phyloP scores from a whole-genome alignment of 2,797 vertebrate species.

The Choloepus didactylus region DNA sequence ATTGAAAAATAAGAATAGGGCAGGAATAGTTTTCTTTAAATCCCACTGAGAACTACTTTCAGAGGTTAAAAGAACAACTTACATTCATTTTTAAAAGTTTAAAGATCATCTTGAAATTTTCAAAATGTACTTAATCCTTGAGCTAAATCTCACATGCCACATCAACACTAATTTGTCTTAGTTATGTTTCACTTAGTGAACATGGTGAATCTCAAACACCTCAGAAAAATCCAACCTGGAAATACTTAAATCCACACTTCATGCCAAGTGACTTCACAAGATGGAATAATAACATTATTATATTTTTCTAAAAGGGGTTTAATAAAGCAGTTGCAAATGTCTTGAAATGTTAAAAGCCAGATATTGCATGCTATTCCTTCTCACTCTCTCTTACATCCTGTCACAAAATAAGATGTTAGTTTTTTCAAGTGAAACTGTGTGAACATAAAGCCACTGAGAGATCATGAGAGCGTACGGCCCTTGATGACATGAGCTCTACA shows the following conservation, averaged over 20 bases:
- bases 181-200: slow-evolving; percentile 48
- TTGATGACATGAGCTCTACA: slow-evolving; percentile 58
- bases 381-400: slow-evolving; percentile 23
- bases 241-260: slow-evolving; percentile 52
- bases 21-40: background rate
- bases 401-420: slow-evolving; percentile 56
- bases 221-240: background rate
- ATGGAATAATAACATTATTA: slow-evolving; percentile 65
- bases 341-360: slow-evolving; percentile 61
- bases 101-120: slow-evolving; percentile 16
- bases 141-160: slow-evolving; percentile 47
- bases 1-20: background rate
- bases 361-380: slow-evolving; percentile 24
- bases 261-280: slow-evolving; percentile 63
- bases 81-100: background rate
- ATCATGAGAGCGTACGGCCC: slow-evolving; percentile 39
- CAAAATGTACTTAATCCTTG: slow-evolving; percentile 50
- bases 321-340: slow-evolving; percentile 44
- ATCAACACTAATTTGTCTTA: slow-evolving; percentile 32
- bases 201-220: background rate
- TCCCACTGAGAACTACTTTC: background rate
- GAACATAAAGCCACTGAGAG: slow-evolving; percentile 53
- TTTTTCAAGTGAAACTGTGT: slow-evolving; percentile 64
- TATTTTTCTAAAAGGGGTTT: slow-evolving; percentile 57
- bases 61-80: slow-evolving; percentile 62